These are phyloP conservation scores for Cyclophora albipunctata DNA, from an alignment of 2,888 invertebrate genomes.

Conservation along the genomic window DNA sequence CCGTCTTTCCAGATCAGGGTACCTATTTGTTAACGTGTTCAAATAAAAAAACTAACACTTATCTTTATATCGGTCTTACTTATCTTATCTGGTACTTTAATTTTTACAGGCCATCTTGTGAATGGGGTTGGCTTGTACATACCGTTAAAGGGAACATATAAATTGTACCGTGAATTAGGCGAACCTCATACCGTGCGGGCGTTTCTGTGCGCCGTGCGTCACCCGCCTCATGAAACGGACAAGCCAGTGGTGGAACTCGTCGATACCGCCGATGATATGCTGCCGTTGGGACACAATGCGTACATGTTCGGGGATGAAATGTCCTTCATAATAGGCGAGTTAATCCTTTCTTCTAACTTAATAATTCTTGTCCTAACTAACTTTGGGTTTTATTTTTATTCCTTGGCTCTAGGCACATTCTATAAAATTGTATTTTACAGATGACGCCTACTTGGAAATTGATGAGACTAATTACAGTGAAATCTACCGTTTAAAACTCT, in stretches of 20 bases:
- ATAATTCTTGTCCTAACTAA: too few relatives aligned
- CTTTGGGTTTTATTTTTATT: too few relatives aligned
- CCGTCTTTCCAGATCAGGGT: too few relatives aligned
- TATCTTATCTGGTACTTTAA: neutral
- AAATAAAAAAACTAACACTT: too few relatives aligned
- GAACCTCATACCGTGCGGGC: slow-evolving; percentile 61
- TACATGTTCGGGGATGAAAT: slow-evolving; percentile 54
- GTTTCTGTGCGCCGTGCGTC: slow-evolving; percentile 47
- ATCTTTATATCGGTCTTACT: too few relatives aligned
- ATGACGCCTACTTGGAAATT: too few relatives aligned
- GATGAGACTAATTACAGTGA: too few relatives aligned
- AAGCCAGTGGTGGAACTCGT: slow-evolving; percentile 26
- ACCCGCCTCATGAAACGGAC: slow-evolving; percentile 32
- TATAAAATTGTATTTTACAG: too few relatives aligned
- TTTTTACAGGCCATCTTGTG: slow-evolving; percentile 39
- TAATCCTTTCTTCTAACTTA: neutral
- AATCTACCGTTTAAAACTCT: slow-evolving; percentile 31
- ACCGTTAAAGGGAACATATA: slow-evolving; percentile 59
- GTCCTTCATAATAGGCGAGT: slow-evolving; percentile 41
- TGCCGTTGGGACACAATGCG: slow-evolving; percentile 44
- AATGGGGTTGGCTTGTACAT: slow-evolving; percentile 48
- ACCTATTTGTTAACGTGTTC: too few relatives aligned
- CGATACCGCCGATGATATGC: slow-evolving; percentile 28
- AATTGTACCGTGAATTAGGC: slow-evolving; percentile 57
- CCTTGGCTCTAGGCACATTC: too few relatives aligned